Evolutionary conservation across 37 sponge, comb jelly and placozoan genomes (phyloP).

Genomic region (Corticium candelabrum): DNA sequence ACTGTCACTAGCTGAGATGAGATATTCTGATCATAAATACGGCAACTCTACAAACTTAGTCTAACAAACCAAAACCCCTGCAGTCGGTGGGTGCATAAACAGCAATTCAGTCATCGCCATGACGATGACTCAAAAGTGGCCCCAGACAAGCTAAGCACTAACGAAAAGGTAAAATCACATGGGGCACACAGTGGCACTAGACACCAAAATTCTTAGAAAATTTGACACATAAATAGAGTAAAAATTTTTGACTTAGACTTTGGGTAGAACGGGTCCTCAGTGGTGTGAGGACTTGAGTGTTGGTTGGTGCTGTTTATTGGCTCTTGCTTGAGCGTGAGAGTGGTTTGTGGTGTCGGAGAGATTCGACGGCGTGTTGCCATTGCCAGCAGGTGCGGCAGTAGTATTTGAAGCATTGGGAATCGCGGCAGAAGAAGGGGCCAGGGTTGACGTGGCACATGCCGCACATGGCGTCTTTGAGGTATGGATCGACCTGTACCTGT

Average conservation of each 20-base stretch:
- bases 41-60: too few species aligned
- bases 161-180: too few species aligned
- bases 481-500: slow-evolving; percentile 96
- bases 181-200: neutral
- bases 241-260: neutral
- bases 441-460: slow-evolving; percentile 79
- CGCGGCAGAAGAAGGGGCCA: slow-evolving; percentile 95
- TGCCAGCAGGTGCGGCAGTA: slow-evolving; percentile 97
- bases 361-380: slow-evolving; percentile 94
- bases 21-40: too few species aligned
- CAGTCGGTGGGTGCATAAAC: too few species aligned
- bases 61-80: too few species aligned
- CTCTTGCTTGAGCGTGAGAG: slow-evolving; percentile 81
- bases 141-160: too few species aligned
- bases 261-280: neutral
- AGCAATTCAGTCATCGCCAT: too few species aligned
- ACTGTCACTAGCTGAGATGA: too few species aligned
- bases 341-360: slow-evolving; percentile 69
- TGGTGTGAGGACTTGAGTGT: too few species aligned
- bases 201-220: too few species aligned
- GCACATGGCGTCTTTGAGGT: slow-evolving; percentile 92
- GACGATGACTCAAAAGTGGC: too few species aligned
- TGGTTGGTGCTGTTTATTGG: neutral
- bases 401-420: slow-evolving; percentile 93
- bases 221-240: slow-evolving; percentile 8